A percentile compares a stretch with the other conserved stretches of the same genome.
phyloP scores from a whole-genome alignment of 2,797 vertebrate species.

The Rhynchonycteris naso region DNA sequence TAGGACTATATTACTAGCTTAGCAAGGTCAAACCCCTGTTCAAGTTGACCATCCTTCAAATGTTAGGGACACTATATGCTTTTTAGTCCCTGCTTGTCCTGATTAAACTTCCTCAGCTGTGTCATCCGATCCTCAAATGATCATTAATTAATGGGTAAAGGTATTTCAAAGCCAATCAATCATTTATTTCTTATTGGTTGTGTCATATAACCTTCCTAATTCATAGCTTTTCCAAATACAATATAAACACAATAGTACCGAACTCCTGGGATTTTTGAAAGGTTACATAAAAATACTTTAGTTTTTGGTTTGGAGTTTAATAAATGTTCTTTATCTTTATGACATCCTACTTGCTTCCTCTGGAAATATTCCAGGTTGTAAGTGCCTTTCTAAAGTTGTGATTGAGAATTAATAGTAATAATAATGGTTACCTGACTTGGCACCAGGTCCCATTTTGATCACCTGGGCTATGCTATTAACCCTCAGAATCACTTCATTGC shows the following conservation, averaged over 20 bases:
- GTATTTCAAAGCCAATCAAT: constrained; percentile 46
- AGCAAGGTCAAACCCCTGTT: constrained; percentile 5
- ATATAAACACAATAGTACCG: background rate
- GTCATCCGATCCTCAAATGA: background rate
- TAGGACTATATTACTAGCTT: constrained; percentile 39
- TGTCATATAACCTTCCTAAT: background rate
- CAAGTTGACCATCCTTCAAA: constrained; percentile 58
- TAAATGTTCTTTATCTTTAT: background rate
- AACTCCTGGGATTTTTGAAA: background rate
- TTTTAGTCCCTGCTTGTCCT: background rate
- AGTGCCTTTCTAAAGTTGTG: background rate
- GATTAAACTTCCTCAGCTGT: background rate
- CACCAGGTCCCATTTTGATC: background rate
- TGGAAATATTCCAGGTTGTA: constrained; percentile 3
- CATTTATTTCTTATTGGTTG: background rate
- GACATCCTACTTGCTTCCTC: background rate
- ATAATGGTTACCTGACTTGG: background rate
- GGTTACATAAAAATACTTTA: background rate
- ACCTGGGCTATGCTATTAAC: background rate
- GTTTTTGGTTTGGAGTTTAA: background rate
- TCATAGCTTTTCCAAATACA: background rate
- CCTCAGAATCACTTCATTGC: background rate
- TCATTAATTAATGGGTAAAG: constrained; percentile 5
- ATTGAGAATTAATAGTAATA: constrained; percentile 27
- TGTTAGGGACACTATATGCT: background rate